phyloP scores from a whole-genome alignment of 1,140 invertebrate species.

The Microplitis demolitor region DNA sequence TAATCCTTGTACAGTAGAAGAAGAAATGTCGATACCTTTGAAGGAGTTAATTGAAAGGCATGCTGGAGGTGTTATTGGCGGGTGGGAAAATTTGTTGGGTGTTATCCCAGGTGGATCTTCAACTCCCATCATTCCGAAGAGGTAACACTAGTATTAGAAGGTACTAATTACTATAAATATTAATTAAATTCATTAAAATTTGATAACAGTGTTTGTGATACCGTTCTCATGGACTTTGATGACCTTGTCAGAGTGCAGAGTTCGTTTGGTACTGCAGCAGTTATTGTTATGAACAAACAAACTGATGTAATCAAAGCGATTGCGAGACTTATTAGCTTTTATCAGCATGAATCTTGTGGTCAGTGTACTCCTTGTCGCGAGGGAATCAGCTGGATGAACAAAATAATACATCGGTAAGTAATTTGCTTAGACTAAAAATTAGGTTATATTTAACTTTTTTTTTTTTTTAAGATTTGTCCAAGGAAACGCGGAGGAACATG shows the following conservation, averaged over 20 bases:
- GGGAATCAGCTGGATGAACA: slow-evolving; percentile 98
- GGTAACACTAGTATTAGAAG: slow-evolving; percentile 59
- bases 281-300: slow-evolving; percentile 99
- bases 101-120: slow-evolving; percentile 99
- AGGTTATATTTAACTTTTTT: slow-evolving; percentile 2
- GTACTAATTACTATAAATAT: slow-evolving; percentile 7
- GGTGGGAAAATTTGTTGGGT: slow-evolving; percentile 98
- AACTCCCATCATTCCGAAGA: slow-evolving; percentile 96
- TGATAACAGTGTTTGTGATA: slow-evolving; percentile 84
- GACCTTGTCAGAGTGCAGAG: slow-evolving; percentile 92
- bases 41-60: slow-evolving; percentile 96
- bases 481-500: slow-evolving; percentile 91
- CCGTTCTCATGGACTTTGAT: slow-evolving; percentile 98
- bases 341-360: slow-evolving; percentile 99
- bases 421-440: no score
- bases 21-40: slow-evolving; percentile 98
- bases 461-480: slow-evolving; percentile 73
- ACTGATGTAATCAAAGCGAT: slow-evolving; percentile 98
- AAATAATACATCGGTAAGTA: slow-evolving; percentile 78
- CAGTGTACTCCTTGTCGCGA: slow-evolving; percentile 99
- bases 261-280: slow-evolving; percentile 94
- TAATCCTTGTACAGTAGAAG: slow-evolving; percentile 97
- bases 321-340: slow-evolving; percentile 94
- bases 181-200: slow-evolving; percentile 8
- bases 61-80: slow-evolving; percentile 94